Conservation (phyloP, 92 coral and sea anemone genomes). For the Virgularia gustaviana region DNA sequence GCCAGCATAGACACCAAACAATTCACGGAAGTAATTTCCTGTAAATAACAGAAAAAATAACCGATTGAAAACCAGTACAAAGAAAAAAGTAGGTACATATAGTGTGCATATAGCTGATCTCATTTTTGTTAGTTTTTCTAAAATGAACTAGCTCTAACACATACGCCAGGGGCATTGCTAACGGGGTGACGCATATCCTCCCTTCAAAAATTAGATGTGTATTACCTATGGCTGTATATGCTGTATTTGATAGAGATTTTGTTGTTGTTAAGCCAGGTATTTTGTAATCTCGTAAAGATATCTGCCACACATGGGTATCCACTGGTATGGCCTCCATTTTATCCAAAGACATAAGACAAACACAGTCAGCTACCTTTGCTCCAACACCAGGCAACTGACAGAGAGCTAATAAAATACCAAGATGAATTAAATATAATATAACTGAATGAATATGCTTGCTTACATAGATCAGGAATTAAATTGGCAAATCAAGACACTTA, state of each 20-base stretch:
- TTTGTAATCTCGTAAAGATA: conserved; percentile 65
- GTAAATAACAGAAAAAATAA: background rate
- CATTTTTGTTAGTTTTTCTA: too few species aligned
- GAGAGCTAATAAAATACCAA: conserved; percentile 54
- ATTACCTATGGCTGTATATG: conserved; percentile 84
- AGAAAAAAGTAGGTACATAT: too few species aligned
- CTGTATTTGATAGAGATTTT: conserved; percentile 78
- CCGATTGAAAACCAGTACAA: too few species aligned
- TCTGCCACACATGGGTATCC: conserved; percentile 97
- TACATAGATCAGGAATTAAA: too few species aligned
- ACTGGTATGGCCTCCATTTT: conserved; percentile 89
- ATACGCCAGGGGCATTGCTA: background rate
- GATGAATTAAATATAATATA: too few species aligned
- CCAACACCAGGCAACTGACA: conserved; percentile 94
- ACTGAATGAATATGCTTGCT: too few species aligned
- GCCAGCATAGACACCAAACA: conserved; percentile 91
- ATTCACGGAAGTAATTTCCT: conserved; percentile 75
- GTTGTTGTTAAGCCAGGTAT: conserved; percentile 62
- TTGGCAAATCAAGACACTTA: too few species aligned
- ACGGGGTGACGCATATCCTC: background rate
- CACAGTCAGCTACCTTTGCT: conserved; percentile 96
- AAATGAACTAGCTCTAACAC: too few species aligned
- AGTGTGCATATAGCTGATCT: too few species aligned
- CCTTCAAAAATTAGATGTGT: too few species aligned
- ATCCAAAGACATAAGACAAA: conserved; percentile 94